Percentiles rank a stretch among this genome's conserved stretches.
Conservation (phyloP, 1,140 invertebrate species). For the Hetaerina americana region DNA sequence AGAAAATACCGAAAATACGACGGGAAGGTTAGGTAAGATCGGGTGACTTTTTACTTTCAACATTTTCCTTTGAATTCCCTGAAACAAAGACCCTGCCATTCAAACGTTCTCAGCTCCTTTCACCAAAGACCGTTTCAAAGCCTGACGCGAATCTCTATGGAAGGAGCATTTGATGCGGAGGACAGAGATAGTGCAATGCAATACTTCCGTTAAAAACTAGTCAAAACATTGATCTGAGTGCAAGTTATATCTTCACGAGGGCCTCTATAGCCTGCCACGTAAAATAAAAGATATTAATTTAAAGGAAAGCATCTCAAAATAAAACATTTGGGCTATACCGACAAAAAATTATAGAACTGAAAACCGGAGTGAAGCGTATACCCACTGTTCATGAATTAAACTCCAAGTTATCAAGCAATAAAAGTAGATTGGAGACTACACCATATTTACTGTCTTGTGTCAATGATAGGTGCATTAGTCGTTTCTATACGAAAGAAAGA, state of each 20-base stretch:
- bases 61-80: neutral
- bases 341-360: too few species aligned
- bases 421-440: too few species aligned
- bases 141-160: neutral
- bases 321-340: too few species aligned
- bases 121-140: neutral
- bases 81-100: neutral
- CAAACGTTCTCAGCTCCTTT: neutral
- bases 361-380: too few species aligned
- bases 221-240: neutral
- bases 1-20: neutral
- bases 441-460: too few species aligned
- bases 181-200: neutral
- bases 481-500: too few species aligned
- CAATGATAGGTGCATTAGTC: too few species aligned
- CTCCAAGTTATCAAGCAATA: too few species aligned
- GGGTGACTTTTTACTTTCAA: neutral
- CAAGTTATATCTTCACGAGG: neutral
- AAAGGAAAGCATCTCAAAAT: too few species aligned
- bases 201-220: too few species aligned
- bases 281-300: neutral
- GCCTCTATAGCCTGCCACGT: neutral
- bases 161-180: neutral
- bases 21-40: neutral
- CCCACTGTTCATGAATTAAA: too few species aligned